A percentile compares a stretch with the other conserved stretches of the same genome.
Evolutionary conservation across 1,140 invertebrate species (phyloP).

Genomic region (Drosophila funebris): DNA sequence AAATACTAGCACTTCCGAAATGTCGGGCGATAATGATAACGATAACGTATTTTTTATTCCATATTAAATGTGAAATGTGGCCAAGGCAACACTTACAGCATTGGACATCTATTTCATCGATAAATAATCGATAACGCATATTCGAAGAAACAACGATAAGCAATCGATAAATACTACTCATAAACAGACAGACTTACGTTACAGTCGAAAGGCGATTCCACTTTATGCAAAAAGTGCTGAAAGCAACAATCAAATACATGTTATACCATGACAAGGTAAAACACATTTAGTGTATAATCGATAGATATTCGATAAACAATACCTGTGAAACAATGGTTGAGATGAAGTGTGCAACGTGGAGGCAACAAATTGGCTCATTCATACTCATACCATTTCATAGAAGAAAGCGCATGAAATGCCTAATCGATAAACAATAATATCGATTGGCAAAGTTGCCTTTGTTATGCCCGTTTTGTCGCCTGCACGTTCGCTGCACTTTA

Average conservation of each 20-base stretch:
- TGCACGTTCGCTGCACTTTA: slow-evolving; percentile 6
- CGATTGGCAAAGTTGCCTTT: not conserved
- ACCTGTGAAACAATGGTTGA: not conserved
- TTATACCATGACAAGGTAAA: too few relatives aligned
- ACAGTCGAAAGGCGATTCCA: too few relatives aligned
- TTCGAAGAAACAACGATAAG: not conserved
- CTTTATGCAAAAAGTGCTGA: too few relatives aligned
- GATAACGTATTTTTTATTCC: too few relatives aligned
- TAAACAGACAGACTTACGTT: too few relatives aligned
- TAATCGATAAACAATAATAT: slow-evolving; percentile 20
- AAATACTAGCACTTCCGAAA: too few relatives aligned
- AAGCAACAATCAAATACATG: too few relatives aligned
- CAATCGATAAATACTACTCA: not conserved
- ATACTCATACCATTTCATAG: not conserved
- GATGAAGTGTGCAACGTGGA: not conserved
- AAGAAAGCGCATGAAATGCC: not conserved
- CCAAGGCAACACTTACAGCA: too few relatives aligned
- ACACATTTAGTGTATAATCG: not conserved
- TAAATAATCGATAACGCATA: not conserved
- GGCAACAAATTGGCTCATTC: not conserved
- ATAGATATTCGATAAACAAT: not conserved
- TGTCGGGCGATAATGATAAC: not conserved
- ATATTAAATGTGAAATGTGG: too few relatives aligned
- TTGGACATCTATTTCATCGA: not conserved
- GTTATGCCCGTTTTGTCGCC: slow-evolving; percentile 2